Percentiles rank a stretch among this genome's conserved stretches.
These are phyloP conservation scores for Cotesia chilonis DNA, from an alignment of 1,140 invertebrate species.

Conservation along the genomic window DNA sequence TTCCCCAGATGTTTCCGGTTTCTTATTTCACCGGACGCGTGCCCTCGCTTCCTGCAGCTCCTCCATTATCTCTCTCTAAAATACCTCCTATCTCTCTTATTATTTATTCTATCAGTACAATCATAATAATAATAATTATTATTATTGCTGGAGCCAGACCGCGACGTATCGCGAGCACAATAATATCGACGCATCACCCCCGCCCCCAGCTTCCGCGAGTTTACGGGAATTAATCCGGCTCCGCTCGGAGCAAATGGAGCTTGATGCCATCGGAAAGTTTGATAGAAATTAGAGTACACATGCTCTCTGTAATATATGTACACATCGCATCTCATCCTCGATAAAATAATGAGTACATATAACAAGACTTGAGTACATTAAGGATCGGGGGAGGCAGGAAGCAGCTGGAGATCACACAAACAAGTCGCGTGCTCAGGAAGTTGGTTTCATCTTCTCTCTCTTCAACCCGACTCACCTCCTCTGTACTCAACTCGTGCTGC, in stretches of 20 bases:
- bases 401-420: conserved; percentile 46
- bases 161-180: neutral
- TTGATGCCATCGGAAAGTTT: conserved; percentile 37
- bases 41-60: conserved; percentile 46
- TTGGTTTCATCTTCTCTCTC: conserved; percentile 23
- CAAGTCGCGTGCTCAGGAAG: conserved; percentile 42
- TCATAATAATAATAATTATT: too few relatives aligned
- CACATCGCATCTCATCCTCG: neutral
- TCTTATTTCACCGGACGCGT: conserved; percentile 64
- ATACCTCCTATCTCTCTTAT: neutral
- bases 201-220: conserved; percentile 33
- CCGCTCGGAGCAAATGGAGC: neutral
- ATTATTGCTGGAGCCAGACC: too few relatives aligned
- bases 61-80: conserved; percentile 38
- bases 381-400: conserved; percentile 44
- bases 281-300: conserved; percentile 15
- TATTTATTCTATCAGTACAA: conserved; percentile 17
- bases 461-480: neutral
- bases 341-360: conserved; percentile 30
- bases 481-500: neutral
- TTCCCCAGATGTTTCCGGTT: conserved; percentile 65
- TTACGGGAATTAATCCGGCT: conserved; percentile 27
- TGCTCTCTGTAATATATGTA: neutral
- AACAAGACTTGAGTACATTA: conserved; percentile 21
- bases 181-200: neutral